Evolutionary conservation across 2,113 vertebrate species (phyloP), one percentile per base, ranked within the genome.

Genomic region (Tragulus kanchil): DNA sequence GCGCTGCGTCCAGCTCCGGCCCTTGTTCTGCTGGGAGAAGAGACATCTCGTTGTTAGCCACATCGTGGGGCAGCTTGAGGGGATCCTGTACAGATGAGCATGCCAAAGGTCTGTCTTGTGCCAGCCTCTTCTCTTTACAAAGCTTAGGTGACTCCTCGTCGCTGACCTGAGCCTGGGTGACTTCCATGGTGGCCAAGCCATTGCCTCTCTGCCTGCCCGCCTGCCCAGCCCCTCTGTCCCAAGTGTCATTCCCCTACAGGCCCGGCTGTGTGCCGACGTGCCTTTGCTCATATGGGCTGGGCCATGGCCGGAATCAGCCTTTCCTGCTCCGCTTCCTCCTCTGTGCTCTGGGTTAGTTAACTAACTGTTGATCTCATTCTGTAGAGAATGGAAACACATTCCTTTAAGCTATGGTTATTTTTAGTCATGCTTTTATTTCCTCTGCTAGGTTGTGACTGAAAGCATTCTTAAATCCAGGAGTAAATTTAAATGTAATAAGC

Each of bases 321-420:
- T 94, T 82, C 95, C 59, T 56, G 54, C 81, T 69, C 36, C 0
- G 93, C 48, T 89, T 82, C 36, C 64, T 88, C 58, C 28, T 67
- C 14, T 85, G 67, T 90, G 54, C 45, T 65, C 9, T 13, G 15
- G 82, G 45, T 79, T n/a, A 11, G 42, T 90, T 83, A 82, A 36
- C 36, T 36, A 36, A 50, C 54, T 59, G 17, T 69, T 4, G 82
- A n/a, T 56, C 54, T 56, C 25, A 45, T n/a, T 54, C 78, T 17
- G 13, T 10, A 42, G 54, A 81, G 64, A 85, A 85, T 59, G 58
- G 73, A 93, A 83, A 62, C 36, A 45, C 28, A 56, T 11, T 67
- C 56, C 85, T 89, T 54, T 56, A 83, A 87, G 36, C 85, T 48
- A 6, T 36, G 36, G 8, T 71, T 83, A 48, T 84, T 91, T 97